Percentiles rank a stretch among this genome's conserved stretches.
Evolutionary conservation across 2,888 invertebrate species (phyloP).

Genomic region (Drosophila percnosoma): DNA sequence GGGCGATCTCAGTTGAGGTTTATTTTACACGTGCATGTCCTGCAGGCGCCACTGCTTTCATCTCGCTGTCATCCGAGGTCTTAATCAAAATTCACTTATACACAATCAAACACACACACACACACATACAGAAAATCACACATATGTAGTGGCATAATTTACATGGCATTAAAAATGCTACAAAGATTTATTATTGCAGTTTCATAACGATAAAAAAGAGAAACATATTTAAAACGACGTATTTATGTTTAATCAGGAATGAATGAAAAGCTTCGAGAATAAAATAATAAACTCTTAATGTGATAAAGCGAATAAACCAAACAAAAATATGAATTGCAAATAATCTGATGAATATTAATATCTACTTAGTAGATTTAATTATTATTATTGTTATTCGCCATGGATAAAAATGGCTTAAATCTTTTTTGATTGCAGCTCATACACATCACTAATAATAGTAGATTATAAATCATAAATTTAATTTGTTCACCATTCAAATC

Average conservation of each 20-base stretch:
- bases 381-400: neutral
- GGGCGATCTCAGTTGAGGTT: conserved; percentile 35
- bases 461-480: neutral
- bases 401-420: neutral
- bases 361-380: neutral
- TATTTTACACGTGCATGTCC: conserved; percentile 12
- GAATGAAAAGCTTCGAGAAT: conserved; percentile 22
- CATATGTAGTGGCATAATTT: conserved; percentile 62
- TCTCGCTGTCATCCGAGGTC: conserved; percentile 33
- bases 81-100: conserved; percentile 25
- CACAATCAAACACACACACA: conserved; percentile 3
- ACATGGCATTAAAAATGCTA: conserved; percentile 67
- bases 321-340: conserved; percentile 11
- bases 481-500: neutral
- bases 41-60: conserved; percentile 27
- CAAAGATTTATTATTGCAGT: conserved; percentile 72
- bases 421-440: rapidly evolving
- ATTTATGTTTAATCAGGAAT: conserved; percentile 68
- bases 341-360: conserved; percentile 12
- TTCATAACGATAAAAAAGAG: conserved; percentile 13
- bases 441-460: neutral
- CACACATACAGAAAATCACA: conserved; percentile 12
- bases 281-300: conserved; percentile 47
- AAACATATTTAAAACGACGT: conserved; percentile 70
- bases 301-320: conserved; percentile 4